Percentiles rank a stretch among this genome's conserved stretches.
Evolutionary conservation across 2,113 vertebrate genomes (phyloP).

Genomic region (Coryphaenoides rupestris): DNA sequence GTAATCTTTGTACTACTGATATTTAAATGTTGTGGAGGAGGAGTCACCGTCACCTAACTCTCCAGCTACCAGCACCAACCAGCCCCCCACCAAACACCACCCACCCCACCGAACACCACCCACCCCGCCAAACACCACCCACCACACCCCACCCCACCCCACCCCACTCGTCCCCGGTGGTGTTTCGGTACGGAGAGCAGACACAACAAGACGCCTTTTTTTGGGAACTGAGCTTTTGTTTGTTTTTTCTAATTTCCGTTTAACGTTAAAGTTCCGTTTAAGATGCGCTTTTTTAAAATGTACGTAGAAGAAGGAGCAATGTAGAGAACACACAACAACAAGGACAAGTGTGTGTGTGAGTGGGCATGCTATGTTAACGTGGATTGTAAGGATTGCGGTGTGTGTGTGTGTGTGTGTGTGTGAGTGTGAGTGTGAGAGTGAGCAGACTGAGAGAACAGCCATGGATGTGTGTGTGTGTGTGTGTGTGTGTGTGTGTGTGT

Average conservation of each 20-base stretch:
- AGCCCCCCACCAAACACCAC: conserved; percentile 66
- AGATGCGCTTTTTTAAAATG: conserved; percentile 54
- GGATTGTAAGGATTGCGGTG: conserved; percentile 17
- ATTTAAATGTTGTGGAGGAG: conserved; percentile 61
- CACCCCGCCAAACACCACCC: conserved; percentile 63
- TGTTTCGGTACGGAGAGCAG: conserved; percentile 70
- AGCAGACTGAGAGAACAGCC: too few species aligned
- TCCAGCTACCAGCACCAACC: neutral
- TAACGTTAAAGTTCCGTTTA: too few species aligned
- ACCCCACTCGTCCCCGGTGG: conserved; percentile 44
- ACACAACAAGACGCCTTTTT: conserved; percentile 49
- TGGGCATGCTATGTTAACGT: conserved; percentile 21
- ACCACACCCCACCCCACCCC: conserved; percentile 49
- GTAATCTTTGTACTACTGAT: conserved; percentile 87
- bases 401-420: conserved; percentile 12
- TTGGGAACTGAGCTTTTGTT: conserved; percentile 54
- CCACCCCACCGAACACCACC: conserved; percentile 25
- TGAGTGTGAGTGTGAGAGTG: conserved; percentile 8
- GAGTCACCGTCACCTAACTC: neutral
- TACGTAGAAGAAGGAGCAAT: conserved; percentile 43
- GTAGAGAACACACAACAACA: conserved; percentile 30
- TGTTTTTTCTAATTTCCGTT: conserved; percentile 56
- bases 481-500: conserved; percentile 5
- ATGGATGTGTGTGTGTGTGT: conserved; percentile 11
- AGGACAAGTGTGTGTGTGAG: conserved; percentile 17